Base-by-base conservation (phyloP, 2,113 vertebrate species). In the Fulmarus glacialis region DNA sequence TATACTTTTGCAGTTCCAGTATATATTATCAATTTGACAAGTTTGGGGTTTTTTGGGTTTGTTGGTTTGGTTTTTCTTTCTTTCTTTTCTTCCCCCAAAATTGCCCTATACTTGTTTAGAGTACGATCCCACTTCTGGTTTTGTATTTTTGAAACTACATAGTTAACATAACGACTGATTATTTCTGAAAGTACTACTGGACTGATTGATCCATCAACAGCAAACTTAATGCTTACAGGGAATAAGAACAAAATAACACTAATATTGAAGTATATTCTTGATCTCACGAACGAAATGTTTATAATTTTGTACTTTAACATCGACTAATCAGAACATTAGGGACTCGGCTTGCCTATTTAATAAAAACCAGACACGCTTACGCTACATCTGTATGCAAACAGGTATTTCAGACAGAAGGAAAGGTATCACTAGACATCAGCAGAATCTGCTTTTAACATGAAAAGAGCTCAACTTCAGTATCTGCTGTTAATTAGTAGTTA, bases 41-140 rank as follows among this genome's bases (percentile, higher is more conserved):
- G 4, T 30, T 19, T 11, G 7, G 15, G 58, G 40, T 16, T 3
- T 20, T 36, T 11, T 12, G 20, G 15, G 20, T 19, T 59, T 63
- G 16, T 47, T 82, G 12, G 20, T 48, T 60, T 81, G 26, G 9
- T 24, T 56, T 43, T 26, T 45, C 11, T 32, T 30, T 22, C 7
- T 11, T 7, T 13, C 3, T 4, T 2, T 34, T n/a, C 11, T 4
- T 0, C 1, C 18, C 10, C 13, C 6, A 5, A 19, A 23, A 56
- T 43, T 27, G 34, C 16, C 45, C 27, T 53, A 20, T 19, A 27
- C 3, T 34, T 67, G n/a, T 78, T n/a, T 67, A 8, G 8, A 66
- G 26, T 23, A 59, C 12, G 40, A 89, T 53, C 29, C 32, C 47
- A 81, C 11, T 38, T 82, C 32, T 21, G 55, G 29, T 70, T 59